Conservation (phyloP, 2,888 invertebrate species). For the Aromia moschata region DNA sequence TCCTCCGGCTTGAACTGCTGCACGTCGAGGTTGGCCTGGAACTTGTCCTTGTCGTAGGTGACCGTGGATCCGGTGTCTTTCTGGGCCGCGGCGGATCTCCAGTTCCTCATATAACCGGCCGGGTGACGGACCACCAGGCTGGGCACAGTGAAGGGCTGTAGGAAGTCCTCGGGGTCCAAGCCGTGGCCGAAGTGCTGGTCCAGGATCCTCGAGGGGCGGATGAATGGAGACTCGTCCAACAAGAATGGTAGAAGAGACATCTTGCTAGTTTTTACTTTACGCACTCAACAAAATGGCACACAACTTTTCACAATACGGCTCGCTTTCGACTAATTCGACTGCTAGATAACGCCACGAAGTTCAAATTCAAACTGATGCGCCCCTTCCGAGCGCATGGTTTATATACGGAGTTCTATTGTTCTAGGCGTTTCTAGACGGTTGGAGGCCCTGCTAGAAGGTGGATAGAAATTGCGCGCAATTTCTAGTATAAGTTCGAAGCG, state of each 20-base stretch:
- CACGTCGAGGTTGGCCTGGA: slow-evolving; percentile 33
- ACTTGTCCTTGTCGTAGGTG: slow-evolving; percentile 9
- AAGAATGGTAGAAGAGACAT: slow-evolving; percentile 13
- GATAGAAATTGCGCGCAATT: no score
- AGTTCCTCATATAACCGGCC: slow-evolving; percentile 9
- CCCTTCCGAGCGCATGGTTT: neutral
- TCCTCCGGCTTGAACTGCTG: slow-evolving; percentile 40
- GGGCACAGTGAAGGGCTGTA: neutral
- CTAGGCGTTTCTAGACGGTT: no score
- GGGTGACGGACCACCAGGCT: neutral
- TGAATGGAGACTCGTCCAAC: slow-evolving; percentile 2
- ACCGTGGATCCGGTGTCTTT: slow-evolving; percentile 1
- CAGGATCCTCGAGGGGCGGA: slow-evolving; percentile 7
- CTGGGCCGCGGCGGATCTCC: neutral
- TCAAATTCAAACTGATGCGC: neutral
- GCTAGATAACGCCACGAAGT: neutral
- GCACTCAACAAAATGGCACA: neutral
- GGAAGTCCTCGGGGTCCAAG: slow-evolving; percentile 1
- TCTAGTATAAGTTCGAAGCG: neutral
- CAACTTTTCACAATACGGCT: neutral
- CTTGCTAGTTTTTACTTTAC: neutral
- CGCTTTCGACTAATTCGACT: neutral
- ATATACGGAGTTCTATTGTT: neutral
- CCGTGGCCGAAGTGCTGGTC: slow-evolving; percentile 12
- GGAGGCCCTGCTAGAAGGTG: no score